Base-by-base conservation (phyloP, 2,113 vertebrate genomes). In the Callipepla squamata region DNA sequence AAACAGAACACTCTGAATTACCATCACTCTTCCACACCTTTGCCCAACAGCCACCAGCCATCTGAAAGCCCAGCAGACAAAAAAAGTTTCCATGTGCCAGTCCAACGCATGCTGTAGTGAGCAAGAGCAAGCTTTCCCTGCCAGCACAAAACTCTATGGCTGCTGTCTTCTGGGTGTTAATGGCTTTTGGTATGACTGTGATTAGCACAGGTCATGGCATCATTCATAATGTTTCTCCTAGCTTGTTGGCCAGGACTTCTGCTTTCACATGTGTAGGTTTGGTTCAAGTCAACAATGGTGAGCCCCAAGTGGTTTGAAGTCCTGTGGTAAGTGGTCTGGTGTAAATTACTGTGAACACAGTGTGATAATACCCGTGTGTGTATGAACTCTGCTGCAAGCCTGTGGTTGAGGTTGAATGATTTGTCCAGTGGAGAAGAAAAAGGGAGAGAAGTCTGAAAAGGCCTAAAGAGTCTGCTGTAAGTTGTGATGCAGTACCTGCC, bases 321-420 rank as follows among this genome's bases (percentile, higher is more conserved):
- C 38, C 79, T 82, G 89, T 58, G 55, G 62, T 91, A 45, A 77
- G 63, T 34, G 45, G 53, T 59, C 78, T 76, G 11, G 45, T 48
- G 20, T 45, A 66, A 92, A 72, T 65, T 62, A 16, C 57, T 23
- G 65, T 68, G 89, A 79, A 28, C 23, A 48, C 9, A 20, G 14
- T 12, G 30, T 1, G 3, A 12, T 58, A 63, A 65, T 45, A 47
- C 53, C 48, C 28, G 0, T 14, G 11, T 15, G 25, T 50, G 23
- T 51, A 53, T n/a, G 17, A 88, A 67, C 32, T 44, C 23, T 1
- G 65, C 65, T 75, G 57, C 9, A 28, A 67, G 36, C 0, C 0
- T 25, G 22, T 40, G 48, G 25, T 51, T 84, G 89, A 72, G 86
- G 45, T n/a, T 47, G 48, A 21, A 6, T 32, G 32, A n/a, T 50